phyloP scores from a whole-genome alignment of 2,797 vertebrate genomes.

The Ambastaia sidthimunki region DNA sequence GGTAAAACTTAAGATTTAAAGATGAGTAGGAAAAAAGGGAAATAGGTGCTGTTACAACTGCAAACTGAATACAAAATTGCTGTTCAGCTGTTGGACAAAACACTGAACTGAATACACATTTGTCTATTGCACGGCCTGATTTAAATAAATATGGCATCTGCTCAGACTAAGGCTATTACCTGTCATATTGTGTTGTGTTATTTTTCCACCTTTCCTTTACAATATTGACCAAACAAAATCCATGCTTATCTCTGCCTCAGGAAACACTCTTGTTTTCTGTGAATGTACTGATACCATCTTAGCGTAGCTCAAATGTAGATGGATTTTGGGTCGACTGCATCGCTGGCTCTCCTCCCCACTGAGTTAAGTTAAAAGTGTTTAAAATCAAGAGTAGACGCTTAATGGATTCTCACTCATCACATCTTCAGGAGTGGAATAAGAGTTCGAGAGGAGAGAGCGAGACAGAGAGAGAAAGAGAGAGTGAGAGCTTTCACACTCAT shows the following conservation, averaged over 20 bases:
- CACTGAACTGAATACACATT: too few species aligned
- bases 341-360: slow-evolving; percentile 43
- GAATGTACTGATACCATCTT: slow-evolving; percentile 27
- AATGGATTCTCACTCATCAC: slow-evolving; percentile 53
- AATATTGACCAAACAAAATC: slow-evolving; percentile 25
- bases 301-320: slow-evolving; percentile 36
- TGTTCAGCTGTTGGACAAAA: too few species aligned
- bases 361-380: slow-evolving; percentile 51
- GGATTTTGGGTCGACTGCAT: slow-evolving; percentile 50
- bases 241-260: slow-evolving; percentile 10
- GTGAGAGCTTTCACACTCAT: slow-evolving; percentile 18
- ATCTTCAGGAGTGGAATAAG: slow-evolving; percentile 34
- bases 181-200: slow-evolving; percentile 1
- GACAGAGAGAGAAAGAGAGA: background rate
- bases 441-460: background rate
- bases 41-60: too few species aligned
- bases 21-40: too few species aligned
- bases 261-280: background rate
- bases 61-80: too few species aligned
- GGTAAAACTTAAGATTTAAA: background rate
- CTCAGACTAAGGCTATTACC: background rate
- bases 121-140: background rate
- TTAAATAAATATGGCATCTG: background rate
- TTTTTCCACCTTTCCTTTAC: background rate
- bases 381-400: slow-evolving; percentile 48